Evolutionary conservation across 1,140 invertebrate species (phyloP).

Genomic region (Drosophila santomea): DNA sequence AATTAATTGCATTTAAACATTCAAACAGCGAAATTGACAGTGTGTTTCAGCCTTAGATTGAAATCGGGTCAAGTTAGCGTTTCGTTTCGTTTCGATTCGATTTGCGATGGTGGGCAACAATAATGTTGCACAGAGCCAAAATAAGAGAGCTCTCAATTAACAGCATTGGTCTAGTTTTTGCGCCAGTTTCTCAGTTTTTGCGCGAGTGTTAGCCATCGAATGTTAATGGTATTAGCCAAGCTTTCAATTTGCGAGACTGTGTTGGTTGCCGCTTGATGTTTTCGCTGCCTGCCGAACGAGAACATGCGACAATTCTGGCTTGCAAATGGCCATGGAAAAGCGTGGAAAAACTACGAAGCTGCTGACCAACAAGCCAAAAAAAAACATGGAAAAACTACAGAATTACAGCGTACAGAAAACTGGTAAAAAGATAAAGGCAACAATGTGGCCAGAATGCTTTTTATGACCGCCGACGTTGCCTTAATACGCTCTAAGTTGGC

Average conservation of each 20-base stretch:
- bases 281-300: slow-evolving; percentile 11
- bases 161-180: slow-evolving; percentile 42
- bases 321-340: slow-evolving; percentile 41
- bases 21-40: no score
- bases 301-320: slow-evolving; percentile 46
- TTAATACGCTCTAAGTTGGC: slow-evolving; percentile 11
- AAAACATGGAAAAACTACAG: not conserved
- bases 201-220: slow-evolving; percentile 40
- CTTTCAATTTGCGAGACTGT: slow-evolving; percentile 44
- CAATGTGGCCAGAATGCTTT: slow-evolving; percentile 23
- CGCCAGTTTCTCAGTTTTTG: slow-evolving; percentile 18
- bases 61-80: slow-evolving; percentile 31
- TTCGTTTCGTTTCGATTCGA: slow-evolving; percentile 12
- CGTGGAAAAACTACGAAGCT: slow-evolving; percentile 7
- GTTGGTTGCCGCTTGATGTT: slow-evolving; percentile 22
- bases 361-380: not conserved
- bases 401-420: not conserved
- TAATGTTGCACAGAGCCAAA: slow-evolving; percentile 29
- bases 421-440: slow-evolving; percentile 2
- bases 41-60: no score
- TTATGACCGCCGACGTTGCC: slow-evolving; percentile 31
- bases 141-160: slow-evolving; percentile 31
- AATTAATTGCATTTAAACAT: no score
- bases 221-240: slow-evolving; percentile 55
- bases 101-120: slow-evolving; percentile 22